These are phyloP conservation scores for Dryas iulia DNA, from an alignment of 1,140 invertebrate genomes.

Conservation along the genomic window DNA sequence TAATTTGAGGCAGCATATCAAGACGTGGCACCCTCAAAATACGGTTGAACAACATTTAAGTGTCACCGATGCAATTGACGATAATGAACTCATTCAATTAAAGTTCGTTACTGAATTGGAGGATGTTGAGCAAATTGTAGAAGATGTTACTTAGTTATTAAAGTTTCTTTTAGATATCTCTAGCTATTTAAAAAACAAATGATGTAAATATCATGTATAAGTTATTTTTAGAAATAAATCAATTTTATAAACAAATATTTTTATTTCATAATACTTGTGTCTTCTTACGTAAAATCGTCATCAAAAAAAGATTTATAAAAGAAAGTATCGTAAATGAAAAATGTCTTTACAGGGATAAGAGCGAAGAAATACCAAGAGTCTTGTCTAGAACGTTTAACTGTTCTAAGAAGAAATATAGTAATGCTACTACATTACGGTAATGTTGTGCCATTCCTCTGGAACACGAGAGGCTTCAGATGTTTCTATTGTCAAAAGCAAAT, in stretches of 20 bases:
- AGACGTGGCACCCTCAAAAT: slow-evolving; percentile 45
- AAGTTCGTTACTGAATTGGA: slow-evolving; percentile 50
- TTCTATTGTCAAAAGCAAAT: slow-evolving; percentile 54
- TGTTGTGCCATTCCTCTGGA: slow-evolving; percentile 52
- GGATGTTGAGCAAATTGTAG: slow-evolving; percentile 36
- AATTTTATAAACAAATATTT: not conserved
- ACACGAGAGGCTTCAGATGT: slow-evolving; percentile 49
- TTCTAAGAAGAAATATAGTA: slow-evolving; percentile 43
- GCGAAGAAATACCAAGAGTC: slow-evolving; percentile 36
- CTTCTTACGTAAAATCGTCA: not conserved
- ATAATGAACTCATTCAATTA: slow-evolving; percentile 47
- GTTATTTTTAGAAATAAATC: slow-evolving; percentile 3
- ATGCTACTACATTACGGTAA: slow-evolving; percentile 47
- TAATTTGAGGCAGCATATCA: slow-evolving; percentile 59
- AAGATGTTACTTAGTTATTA: slow-evolving; percentile 10
- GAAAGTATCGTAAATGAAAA: slow-evolving; percentile 16
- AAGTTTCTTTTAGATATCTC: not conserved
- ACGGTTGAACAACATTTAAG: slow-evolving; percentile 23
- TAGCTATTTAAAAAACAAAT: not conserved
- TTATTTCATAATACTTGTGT: not conserved
- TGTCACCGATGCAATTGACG: slow-evolving; percentile 41
- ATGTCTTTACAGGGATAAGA: slow-evolving; percentile 50
- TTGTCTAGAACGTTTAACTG: slow-evolving; percentile 38
- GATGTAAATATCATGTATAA: slow-evolving; percentile 7
- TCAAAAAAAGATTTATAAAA: not conserved